Percentiles rank a stretch among this genome's conserved stretches.
phyloP scores from a whole-genome alignment of 2,797 vertebrate genomes.

The Gallinago stenura region DNA sequence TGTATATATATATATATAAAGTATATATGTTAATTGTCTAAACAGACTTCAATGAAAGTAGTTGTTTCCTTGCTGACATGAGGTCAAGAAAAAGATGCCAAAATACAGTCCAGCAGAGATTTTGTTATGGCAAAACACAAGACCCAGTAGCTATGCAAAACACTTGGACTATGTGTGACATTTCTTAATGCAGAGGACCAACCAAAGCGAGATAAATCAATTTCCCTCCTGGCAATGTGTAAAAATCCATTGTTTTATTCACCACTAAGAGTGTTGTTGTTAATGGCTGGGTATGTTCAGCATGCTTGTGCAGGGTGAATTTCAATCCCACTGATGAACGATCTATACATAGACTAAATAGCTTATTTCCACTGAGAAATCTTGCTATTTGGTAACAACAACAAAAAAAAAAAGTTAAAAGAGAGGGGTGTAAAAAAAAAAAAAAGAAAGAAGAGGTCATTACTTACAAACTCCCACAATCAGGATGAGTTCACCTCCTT shows the following conservation, averaged over 20 bases:
- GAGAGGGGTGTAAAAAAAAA: too few relatives aligned
- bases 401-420: neutral
- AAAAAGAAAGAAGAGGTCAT: neutral
- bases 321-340: conserved; percentile 32
- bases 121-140: neutral
- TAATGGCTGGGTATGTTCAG: conserved; percentile 18
- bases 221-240: neutral
- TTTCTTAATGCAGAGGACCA: conserved; percentile 17
- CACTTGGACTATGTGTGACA: conserved; percentile 32
- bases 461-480: neutral
- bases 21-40: neutral
- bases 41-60: neutral
- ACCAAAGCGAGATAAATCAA: conserved; percentile 46
- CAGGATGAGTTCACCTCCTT: conserved; percentile 6
- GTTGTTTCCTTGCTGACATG: neutral
- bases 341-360: conserved; percentile 17
- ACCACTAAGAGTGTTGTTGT: conserved; percentile 27
- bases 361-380: conserved; percentile 38
- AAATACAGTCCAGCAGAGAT: neutral
- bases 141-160: conserved; percentile 35
- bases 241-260: conserved; percentile 47
- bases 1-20: neutral
- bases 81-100: conserved; percentile 1
- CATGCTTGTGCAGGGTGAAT: conserved; percentile 29
- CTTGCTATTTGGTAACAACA: neutral